phyloP scores from a whole-genome alignment of 2,113 vertebrate genomes.

The Vireo altiloquus region DNA sequence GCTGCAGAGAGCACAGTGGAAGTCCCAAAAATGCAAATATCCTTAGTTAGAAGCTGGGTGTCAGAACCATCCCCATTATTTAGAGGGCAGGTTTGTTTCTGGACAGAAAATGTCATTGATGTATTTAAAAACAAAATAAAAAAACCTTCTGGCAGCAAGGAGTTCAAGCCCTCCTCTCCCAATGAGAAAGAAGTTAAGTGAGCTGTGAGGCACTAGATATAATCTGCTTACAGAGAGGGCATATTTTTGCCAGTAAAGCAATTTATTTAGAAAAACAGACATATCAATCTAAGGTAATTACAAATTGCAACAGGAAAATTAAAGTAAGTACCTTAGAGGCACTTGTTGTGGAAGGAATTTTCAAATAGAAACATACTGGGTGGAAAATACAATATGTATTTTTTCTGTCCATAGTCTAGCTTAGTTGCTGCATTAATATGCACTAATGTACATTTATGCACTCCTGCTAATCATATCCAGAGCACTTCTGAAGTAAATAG shows the following conservation, averaged over 20 bases:
- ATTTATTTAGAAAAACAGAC: conserved; percentile 48
- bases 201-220: neutral
- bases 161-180: neutral
- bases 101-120: neutral
- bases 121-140: neutral
- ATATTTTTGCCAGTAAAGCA: conserved; percentile 34
- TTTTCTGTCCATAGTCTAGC: conserved; percentile 46
- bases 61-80: neutral
- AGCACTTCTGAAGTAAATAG: conserved; percentile 52
- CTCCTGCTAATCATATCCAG: conserved; percentile 61
- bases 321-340: conserved; percentile 40
- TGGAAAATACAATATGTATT: conserved; percentile 15
- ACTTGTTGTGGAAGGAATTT: conserved; percentile 27
- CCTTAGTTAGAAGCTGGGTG: neutral
- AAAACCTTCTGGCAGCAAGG: neutral
- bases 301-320: conserved; percentile 58
- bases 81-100: neutral
- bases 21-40: neutral
- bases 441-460: conserved; percentile 44
- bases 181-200: neutral
- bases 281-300: conserved; percentile 58
- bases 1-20: neutral
- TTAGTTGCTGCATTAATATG: conserved; percentile 53
- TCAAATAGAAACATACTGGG: conserved; percentile 5
- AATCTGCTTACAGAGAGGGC: conserved; percentile 3